phyloP scores from a whole-genome alignment of 1,140 invertebrate species.

The Harpegnathos saltator region DNA sequence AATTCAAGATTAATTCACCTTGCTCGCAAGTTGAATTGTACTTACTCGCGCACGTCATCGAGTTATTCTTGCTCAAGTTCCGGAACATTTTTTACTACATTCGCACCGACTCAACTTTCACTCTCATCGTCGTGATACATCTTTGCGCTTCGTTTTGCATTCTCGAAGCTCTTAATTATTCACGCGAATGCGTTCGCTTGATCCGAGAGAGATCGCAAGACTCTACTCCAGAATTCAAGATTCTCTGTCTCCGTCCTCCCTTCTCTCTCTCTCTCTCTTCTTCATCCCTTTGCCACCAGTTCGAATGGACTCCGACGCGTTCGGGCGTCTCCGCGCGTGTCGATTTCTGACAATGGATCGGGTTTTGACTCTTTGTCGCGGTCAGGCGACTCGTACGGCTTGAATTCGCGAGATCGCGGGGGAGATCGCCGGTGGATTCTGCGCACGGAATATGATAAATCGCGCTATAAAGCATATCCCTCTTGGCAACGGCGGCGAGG shows the following conservation, averaged over 20 bases:
- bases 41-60: no score
- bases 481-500: neutral
- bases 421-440: conserved; percentile 38
- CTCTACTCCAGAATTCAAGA: no score
- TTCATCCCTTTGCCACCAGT: neutral
- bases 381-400: neutral
- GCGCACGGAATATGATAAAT: conserved; percentile 55
- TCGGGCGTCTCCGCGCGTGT: neutral
- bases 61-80: no score
- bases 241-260: neutral
- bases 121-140: no score
- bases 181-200: no score
- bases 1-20: no score
- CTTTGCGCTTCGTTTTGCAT: no score
- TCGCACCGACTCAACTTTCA: no score
- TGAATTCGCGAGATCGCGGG: conserved; percentile 46
- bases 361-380: conserved; percentile 26
- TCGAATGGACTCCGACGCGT: conserved; percentile 2
- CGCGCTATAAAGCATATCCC: conserved; percentile 58
- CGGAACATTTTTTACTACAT: no score
- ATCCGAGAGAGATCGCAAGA: no score
- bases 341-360: neutral
- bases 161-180: no score
- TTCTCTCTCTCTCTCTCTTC: neutral
- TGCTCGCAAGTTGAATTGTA: no score